Evolutionary conservation across 2,113 vertebrate species (phyloP).

Genomic region (Tachycineta bicolor): DNA sequence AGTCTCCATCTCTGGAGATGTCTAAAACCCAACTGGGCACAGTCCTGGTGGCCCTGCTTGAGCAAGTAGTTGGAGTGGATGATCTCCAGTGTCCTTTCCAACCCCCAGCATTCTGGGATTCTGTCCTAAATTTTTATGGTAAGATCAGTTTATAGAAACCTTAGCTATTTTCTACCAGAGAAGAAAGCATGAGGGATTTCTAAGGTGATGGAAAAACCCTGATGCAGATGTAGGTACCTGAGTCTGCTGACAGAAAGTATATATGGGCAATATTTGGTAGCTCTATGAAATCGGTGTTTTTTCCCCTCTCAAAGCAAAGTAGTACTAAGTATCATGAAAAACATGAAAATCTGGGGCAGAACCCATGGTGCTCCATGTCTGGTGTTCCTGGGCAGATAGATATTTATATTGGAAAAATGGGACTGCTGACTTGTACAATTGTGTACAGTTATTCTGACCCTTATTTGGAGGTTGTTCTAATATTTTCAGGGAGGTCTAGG

Average conservation of each 20-base stretch:
- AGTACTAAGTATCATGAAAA: not conserved
- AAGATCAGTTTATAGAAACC: not conserved
- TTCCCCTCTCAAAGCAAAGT: not conserved
- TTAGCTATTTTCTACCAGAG: not conserved
- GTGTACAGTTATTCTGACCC: not conserved
- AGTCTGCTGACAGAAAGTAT: not conserved
- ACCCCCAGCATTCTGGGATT: not conserved
- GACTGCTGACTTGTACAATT: not conserved
- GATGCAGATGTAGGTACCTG: not conserved
- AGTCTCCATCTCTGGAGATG: not conserved
- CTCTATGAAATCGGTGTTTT: not conserved
- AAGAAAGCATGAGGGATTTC: not conserved
- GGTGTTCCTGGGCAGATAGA: fast-evolving
- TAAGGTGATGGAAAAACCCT: not conserved
- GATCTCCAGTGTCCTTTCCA: not conserved
- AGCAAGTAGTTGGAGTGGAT: not conserved
- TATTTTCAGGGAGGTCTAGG: not conserved
- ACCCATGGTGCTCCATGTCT: not conserved
- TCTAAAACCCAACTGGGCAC: not conserved
- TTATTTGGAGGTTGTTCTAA: not conserved
- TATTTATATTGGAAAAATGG: not conserved
- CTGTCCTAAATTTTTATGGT: not conserved
- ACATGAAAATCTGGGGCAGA: not conserved
- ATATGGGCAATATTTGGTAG: not conserved
- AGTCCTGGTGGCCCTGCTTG: not conserved